These are phyloP conservation scores for Diplazon laetatorius DNA, from an alignment of 2,888 invertebrate species.

Conservation along the genomic window DNA sequence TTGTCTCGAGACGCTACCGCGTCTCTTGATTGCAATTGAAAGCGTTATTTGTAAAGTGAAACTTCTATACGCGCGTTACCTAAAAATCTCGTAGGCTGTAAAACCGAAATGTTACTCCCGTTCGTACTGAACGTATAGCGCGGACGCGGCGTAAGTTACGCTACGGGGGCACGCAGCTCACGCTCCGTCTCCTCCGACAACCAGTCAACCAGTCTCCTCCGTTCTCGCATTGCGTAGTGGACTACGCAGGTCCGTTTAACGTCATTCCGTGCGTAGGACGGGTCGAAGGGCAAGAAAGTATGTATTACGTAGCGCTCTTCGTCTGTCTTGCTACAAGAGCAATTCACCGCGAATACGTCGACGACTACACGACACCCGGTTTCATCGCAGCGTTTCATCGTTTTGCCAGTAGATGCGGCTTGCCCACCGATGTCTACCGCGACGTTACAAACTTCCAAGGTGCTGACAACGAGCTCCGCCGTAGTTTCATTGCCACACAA, in stretches of 20 bases:
- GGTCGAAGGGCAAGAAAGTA: background rate
- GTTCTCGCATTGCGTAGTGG: slow-evolving; percentile 46
- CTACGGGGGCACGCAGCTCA: slow-evolving; percentile 49
- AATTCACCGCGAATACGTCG: background rate
- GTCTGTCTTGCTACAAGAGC: background rate
- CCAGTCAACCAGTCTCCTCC: slow-evolving; percentile 20
- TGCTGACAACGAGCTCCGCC: background rate
- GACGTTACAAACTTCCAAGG: background rate
- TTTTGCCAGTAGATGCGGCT: background rate
- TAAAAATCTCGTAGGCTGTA: too few relatives aligned
- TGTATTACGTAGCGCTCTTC: background rate
- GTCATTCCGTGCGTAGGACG: background rate
- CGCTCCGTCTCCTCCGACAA: slow-evolving; percentile 22
- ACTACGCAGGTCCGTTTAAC: slow-evolving; percentile 65
- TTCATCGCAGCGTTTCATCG: background rate
- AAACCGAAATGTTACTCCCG: too few relatives aligned
- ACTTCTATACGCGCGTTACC: too few relatives aligned
- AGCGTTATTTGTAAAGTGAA: too few relatives aligned
- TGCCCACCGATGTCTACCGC: background rate
- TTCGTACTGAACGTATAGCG: too few relatives aligned
- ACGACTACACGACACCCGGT: too few relatives aligned
- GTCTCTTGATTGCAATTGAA: too few relatives aligned
- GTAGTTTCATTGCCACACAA: background rate
- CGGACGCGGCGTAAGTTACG: too few relatives aligned
- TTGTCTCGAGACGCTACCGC: too few relatives aligned